Base-by-base conservation (phyloP, 1,140 invertebrate genomes). In the Mya arenaria region DNA sequence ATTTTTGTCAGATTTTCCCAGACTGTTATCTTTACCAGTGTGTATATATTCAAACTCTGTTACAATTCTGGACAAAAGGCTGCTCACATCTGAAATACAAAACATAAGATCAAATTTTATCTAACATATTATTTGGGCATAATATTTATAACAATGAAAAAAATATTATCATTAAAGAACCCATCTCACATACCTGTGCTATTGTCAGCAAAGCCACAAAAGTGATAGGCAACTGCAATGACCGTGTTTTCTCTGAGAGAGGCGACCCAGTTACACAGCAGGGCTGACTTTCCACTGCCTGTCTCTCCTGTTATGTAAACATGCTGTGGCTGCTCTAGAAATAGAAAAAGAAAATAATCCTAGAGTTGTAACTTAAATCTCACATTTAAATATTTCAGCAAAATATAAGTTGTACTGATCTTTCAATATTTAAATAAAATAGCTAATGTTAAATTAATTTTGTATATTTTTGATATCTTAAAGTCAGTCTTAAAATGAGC, bases 231-330 rank as follows among this genome's bases (percentile, higher is more conserved):
- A 44, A 87, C 37, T 13, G 65, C 58, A 19, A 71, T 48, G 15
- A 32, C 36, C 23, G 58, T 79, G 28, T 73, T 66, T 58, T 84
- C 44, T 71, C 75, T 75, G 10, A 85, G 55, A 3, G 36, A 23
- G 23, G 60, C 30, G 48, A 90, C 72, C 89, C 89, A 90, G 56
- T 85, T 86, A 63, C 83, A 71, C 10, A 90, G 41, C n/a, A 89
- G 55, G 0, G 89, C 87, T 48, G 85, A 86, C 73, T 90, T 90
- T 3, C 89, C 89, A 62, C 68, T 66, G 4, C 89, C 89, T 34
- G 83, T 44, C n/a, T 80, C 73, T 17, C 89, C 89, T 28, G 55
- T 58, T 0, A 90, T 73, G 17, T 88, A 17, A 6, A 86, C 65
- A 73, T 66, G 41, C 44, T 65, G 8, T 5, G 34, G 25, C 23